phyloP scores from a whole-genome alignment of 2,113 vertebrate species.

The Aythya baeri region DNA sequence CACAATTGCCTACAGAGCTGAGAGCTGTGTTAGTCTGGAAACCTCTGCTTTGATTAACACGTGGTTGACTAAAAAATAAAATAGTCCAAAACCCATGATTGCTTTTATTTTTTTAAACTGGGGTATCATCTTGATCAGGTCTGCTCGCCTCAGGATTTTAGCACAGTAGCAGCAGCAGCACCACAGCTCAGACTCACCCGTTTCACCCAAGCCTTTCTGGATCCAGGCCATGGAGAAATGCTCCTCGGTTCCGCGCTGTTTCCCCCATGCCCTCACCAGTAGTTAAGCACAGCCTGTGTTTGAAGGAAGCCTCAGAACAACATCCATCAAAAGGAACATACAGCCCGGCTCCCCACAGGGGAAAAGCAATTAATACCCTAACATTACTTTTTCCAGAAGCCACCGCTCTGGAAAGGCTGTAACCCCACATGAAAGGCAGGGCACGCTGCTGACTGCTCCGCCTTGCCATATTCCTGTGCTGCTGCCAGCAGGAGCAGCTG shows the following conservation, averaged over 20 bases:
- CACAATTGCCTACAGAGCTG: background rate
- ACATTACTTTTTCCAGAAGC: background rate
- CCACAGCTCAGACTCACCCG: background rate
- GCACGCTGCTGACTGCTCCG: rapidly evolving
- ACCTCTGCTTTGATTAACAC: background rate
- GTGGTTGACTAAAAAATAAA: background rate
- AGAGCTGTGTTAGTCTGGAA: background rate
- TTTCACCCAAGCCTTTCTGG: background rate
- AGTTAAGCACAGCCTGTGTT: background rate
- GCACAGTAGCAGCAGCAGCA: background rate
- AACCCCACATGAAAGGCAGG: background rate
- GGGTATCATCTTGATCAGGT: background rate
- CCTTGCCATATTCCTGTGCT: background rate
- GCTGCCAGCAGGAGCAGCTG: background rate
- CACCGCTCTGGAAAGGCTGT: background rate
- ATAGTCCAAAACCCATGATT: background rate
- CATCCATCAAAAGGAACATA: background rate
- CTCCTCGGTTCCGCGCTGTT: background rate
- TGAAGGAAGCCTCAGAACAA: background rate
- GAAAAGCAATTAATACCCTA: background rate
- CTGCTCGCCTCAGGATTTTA: background rate
- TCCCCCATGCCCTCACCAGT: background rate
- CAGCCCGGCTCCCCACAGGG: background rate
- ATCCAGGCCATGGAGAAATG: background rate
- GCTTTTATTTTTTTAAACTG: background rate